These are phyloP conservation scores for Labeo rohita DNA, from an alignment of 2,113 vertebrate species.

Conservation along the genomic window DNA sequence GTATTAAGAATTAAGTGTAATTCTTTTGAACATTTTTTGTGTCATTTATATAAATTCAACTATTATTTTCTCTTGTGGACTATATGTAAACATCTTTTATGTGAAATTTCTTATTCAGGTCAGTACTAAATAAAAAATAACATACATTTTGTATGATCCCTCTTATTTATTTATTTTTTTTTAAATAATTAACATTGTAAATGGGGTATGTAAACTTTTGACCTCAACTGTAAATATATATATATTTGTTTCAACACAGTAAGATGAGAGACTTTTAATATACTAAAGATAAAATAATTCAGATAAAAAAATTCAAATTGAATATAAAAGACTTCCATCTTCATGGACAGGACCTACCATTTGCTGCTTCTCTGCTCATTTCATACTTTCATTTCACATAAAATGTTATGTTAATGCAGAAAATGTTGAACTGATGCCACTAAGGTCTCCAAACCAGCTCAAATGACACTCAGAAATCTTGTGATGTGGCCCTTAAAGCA, in stretches of 20 bases:
- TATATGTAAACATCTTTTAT: too few relatives aligned
- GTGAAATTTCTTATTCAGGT: too few relatives aligned
- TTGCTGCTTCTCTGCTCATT: background rate
- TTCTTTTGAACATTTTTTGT: too few relatives aligned
- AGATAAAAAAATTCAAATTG: background rate
- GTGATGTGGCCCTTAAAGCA: background rate
- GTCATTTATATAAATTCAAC: too few relatives aligned
- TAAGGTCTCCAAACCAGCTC: background rate
- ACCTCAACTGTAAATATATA: background rate
- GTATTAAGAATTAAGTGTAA: too few relatives aligned
- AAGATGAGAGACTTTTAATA: background rate
- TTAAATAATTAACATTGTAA: too few relatives aligned
- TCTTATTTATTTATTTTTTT: too few relatives aligned
- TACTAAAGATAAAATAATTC: background rate
- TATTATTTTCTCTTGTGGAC: too few relatives aligned
- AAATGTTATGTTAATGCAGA: background rate
- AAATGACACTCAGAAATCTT: background rate
- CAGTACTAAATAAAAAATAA: too few relatives aligned
- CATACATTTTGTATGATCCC: too few relatives aligned
- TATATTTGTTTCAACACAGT: background rate
- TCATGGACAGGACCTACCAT: background rate
- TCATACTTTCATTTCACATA: too few relatives aligned
- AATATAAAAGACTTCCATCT: background rate
- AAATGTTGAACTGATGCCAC: background rate
- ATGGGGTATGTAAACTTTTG: too few relatives aligned